Base-by-base conservation (phyloP, 1,140 invertebrate genomes). In the Drosophila athabasca region DNA sequence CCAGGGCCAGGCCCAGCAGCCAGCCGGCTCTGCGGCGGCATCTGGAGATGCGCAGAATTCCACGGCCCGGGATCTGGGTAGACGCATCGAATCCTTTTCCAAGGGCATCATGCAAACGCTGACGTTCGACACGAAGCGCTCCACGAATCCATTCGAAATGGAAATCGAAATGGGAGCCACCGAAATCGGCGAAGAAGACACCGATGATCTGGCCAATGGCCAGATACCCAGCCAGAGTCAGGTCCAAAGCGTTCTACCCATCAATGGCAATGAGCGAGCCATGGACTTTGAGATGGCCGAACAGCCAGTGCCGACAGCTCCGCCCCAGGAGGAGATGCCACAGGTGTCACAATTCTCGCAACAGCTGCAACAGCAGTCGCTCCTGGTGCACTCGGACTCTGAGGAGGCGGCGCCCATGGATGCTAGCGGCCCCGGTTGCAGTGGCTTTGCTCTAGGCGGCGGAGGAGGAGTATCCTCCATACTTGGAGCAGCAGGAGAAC, bases 151-250 rank as follows among this genome's bases (percentile, higher is more conserved):
- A 5, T 91, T 92, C 13, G 91, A 92, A 46, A 90, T 90, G 85
- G 91, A 92, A 58, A 92, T 92, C 48, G 91, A 92, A 60, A 88
- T 92, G 19, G 90, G 90, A 2, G 91, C 91, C 31, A 91, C 91
- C 0, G 91, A 92, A 55, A 92, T 92, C 1, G 78, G 87, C 0
- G 84, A 90, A 2, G 91, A 92, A 69, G 90, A 91, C 22, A 80
- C 69, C 9, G 72, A 75, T 0, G 90, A 91, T 17, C 45, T 90
- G 8, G 87, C 81, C 19, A 91, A 90, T 50, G 91, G 90, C 0
- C 71, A 81, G 57, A 31, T 78, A 54, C 58, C 70, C 11, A 39
- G 35, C 17, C 65, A 68, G 17, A 68, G 61, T 2, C 58, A 60
- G n/a, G 52, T 58, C 0, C 59, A 61, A 8, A 45, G 19, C 0